Evolutionary conservation across 2,888 invertebrate species (phyloP), one percentile per base, ranked within the genome.

Genomic region (Omphaloscelis lunosa): DNA sequence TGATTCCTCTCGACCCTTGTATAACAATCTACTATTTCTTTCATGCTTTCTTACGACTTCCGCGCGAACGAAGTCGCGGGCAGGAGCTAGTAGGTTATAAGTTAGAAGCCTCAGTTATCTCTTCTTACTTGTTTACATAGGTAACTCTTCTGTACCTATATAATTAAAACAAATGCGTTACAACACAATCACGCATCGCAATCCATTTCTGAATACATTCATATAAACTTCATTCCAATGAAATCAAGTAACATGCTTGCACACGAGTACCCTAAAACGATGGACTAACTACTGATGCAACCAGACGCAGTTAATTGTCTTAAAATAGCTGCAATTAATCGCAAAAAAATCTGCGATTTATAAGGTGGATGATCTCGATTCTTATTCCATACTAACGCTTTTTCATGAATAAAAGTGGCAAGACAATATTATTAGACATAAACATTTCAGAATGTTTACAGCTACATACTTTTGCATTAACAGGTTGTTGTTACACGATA

Each of bases 271-370:
- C 48, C 66, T 83, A 80, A n/a, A 39, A 71, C 58, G 23, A 81
- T 82, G 71, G 58, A 51, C 63, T 77, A 72, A 77, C 68, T 41
- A 68, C 62, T 79, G 75, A 82, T 67, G 72, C 75, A 85, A 85
- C 70, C 15, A 80, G 17, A 73, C 39, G 34, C 5, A 69, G 59
- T 75, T 79, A 82, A 82, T 41, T 61, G 51, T 65, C 29, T 79
- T 67, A 79, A 79, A 67, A 79, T 73, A 71, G n/a, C 70, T 69
- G 68, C 71, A 39, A 74, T 65, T 65, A 66, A 70, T 51, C n/a
- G 77, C 70, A 61, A 62, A 68, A 48, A 41, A 51, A 29, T 34
- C 34, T 62, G 15, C 27, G 61, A 61, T 70, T 79, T 76, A 20
- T 69, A 23, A 45, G 51, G 48, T 56, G 20, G 5, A 39, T 56